These are phyloP conservation scores for Zhuqinia jingwanae DNA, from an alignment of 2,888 invertebrate species.

Conservation along the genomic window DNA sequence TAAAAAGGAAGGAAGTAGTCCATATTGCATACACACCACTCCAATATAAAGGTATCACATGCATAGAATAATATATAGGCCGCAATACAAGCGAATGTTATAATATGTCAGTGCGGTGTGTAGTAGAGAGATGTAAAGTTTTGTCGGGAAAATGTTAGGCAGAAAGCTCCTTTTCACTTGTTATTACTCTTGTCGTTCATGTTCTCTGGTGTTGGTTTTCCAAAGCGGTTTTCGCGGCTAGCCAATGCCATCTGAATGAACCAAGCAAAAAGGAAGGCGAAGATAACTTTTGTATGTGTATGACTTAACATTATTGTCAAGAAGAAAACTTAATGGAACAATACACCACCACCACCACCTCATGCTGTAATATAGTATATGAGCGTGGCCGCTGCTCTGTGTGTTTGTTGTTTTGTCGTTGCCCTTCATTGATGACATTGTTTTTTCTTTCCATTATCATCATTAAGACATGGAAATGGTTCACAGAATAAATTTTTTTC, in stretches of 20 bases:
- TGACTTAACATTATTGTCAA: constrained; percentile 67
- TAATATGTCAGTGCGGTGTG: neutral
- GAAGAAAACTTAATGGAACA: constrained; percentile 57
- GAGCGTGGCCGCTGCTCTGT: constrained; percentile 5
- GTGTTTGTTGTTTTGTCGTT: constrained; percentile 25
- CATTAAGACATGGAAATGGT: too few species aligned
- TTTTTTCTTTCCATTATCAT: constrained; percentile 17
- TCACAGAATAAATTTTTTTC: too few species aligned
- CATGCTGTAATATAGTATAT: too few species aligned
- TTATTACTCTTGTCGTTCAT: constrained; percentile 60
- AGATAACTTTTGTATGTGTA: constrained; percentile 63
- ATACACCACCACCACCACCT: too few species aligned
- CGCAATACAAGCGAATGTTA: too few species aligned
- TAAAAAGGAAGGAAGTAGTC: constrained; percentile 44
- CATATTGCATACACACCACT: constrained; percentile 25
- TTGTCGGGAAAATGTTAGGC: constrained; percentile 36
- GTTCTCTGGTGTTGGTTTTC: constrained; percentile 73
- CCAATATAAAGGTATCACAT: constrained; percentile 46
- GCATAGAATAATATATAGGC: too few species aligned
- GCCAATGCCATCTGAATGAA: constrained; percentile 76
- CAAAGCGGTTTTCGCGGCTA: constrained; percentile 77
- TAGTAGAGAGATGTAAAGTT: constrained; percentile 39
- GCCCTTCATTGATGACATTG: constrained; percentile 40
- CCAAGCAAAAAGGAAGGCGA: constrained; percentile 55
- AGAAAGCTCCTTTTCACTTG: constrained; percentile 56